Percentiles rank a stretch among this genome's conserved stretches.
These are phyloP conservation scores for Drosophila tanythrix DNA, from an alignment of 2,888 invertebrate genomes.

Conservation along the genomic window DNA sequence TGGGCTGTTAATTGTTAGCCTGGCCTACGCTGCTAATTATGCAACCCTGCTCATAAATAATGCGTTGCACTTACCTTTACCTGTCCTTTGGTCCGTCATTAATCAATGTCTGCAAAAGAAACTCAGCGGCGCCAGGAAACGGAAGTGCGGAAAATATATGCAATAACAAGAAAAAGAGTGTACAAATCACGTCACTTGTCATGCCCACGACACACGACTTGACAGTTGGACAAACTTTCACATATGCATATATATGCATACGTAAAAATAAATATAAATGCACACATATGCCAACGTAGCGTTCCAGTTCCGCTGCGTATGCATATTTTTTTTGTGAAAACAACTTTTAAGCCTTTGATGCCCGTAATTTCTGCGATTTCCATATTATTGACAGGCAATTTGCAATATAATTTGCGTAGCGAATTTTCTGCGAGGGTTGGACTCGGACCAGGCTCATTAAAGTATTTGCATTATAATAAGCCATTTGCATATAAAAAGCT, in stretches of 20 bases:
- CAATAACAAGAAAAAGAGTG: conserved; percentile 51
- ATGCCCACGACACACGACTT: conserved; percentile 29
- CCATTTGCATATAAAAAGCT: conserved; percentile 53
- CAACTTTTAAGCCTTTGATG: conserved; percentile 51
- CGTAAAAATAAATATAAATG: conserved; percentile 32
- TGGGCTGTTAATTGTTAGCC: conserved; percentile 38
- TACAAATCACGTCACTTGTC: conserved; percentile 56
- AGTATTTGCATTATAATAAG: conserved; percentile 37
- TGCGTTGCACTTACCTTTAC: conserved; percentile 68
- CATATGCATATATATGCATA: conserved; percentile 11
- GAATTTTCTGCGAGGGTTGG: conserved; percentile 38
- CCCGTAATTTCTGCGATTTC: conserved; percentile 54
- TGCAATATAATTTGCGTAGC: conserved; percentile 57
- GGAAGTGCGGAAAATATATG: conserved; percentile 65
- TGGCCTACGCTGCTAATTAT: conserved; percentile 63
- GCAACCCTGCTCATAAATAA: conserved; percentile 68
- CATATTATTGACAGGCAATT: conserved; percentile 69
- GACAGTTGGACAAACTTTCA: conserved; percentile 54
- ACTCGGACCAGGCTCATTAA: conserved; percentile 38
- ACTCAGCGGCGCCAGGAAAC: conserved; percentile 59
- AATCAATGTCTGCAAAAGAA: conserved; percentile 74
- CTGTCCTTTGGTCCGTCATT: conserved; percentile 64
- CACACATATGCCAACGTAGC: neutral
- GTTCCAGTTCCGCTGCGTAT: conserved; percentile 8
- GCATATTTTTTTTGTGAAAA: conserved; percentile 33